Percentiles rank a stretch among this genome's conserved stretches.
Evolutionary conservation across 2,888 invertebrate species (phyloP).

Genomic region (Ptycholaimellus sp.): DNA sequence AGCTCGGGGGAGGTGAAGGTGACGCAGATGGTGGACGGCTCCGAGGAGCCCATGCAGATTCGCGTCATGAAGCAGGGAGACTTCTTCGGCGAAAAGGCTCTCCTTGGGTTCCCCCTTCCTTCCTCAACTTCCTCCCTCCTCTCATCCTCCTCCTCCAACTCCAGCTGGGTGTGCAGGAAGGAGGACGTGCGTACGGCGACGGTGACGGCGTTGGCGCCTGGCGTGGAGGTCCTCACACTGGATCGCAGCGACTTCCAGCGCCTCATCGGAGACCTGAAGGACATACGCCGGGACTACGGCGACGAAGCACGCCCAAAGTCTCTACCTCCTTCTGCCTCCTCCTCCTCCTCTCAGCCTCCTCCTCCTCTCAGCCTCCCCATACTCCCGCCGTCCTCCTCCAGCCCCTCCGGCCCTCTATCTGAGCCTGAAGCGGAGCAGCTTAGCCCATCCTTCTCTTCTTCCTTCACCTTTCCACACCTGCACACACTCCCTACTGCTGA

Average conservation of each 20-base stretch:
- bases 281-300: slow-evolving; percentile 47
- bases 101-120: too few relatives aligned
- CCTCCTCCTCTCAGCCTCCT: slow-evolving; percentile 9
- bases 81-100: slow-evolving; percentile 67
- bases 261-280: slow-evolving; percentile 54
- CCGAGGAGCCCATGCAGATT: slow-evolving; percentile 40
- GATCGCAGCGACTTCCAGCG: slow-evolving; percentile 53
- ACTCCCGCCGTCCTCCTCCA: slow-evolving; percentile 4
- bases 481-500: too few relatives aligned
- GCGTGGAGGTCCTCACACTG: slow-evolving; percentile 56
- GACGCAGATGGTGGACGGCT: slow-evolving; percentile 27
- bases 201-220: slow-evolving; percentile 59
- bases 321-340: too few relatives aligned
- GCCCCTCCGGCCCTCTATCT: slow-evolving; percentile 9
- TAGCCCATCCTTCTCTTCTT: too few relatives aligned
- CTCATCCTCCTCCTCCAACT: too few relatives aligned
- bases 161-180: too few relatives aligned
- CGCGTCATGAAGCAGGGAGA: slow-evolving; percentile 48
- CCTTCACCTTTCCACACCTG: too few relatives aligned
- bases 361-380: slow-evolving; percentile 10
- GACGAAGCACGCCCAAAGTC: slow-evolving; percentile 35
- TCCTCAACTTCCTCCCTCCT: too few relatives aligned
- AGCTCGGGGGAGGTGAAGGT: slow-evolving; percentile 37
- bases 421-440: too few relatives aligned
- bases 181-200: slow-evolving; percentile 65